Base-by-base conservation (phyloP, 2,888 invertebrate species). In the Stenolophus ochropezus region DNA sequence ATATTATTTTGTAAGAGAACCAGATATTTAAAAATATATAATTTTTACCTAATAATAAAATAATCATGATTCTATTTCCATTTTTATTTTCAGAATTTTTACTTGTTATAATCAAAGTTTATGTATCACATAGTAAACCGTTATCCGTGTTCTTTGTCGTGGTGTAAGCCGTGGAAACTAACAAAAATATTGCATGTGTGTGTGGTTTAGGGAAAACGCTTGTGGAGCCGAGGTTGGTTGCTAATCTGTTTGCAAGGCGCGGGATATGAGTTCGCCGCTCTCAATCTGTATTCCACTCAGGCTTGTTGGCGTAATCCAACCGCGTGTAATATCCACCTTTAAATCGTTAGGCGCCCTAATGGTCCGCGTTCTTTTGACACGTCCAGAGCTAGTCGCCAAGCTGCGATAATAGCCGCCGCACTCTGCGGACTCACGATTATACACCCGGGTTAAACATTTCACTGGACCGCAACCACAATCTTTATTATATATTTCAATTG, bases 301-400 rank as follows among this genome's bases (percentile, higher is more conserved):
- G 73, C 73, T 21, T n/a, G 73, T n/a, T 49, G 42, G 79, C 20
- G 79, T 79, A 79, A 79, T 79, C 53, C 79, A 69, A 27, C 79
- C 79, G 71, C 79, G 79, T 79, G 79, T 79, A 79, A 79, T 79
- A 79, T 79, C 79, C 71, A 79, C 79, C 79, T 79, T 79, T 79
- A 79, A 79, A 79, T 79, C 79, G 79, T 79, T 71, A 79, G 69
- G 47, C 69, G 69, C 42, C 69, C 71, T 79, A 71, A 79, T 79
- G 71, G 51, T 53, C 51, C 21, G 65, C 21, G 79, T 69, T 69
- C 79, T 79, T 79, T 79, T 71, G 69, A 79, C 71, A 79, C 79
- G 79, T 79, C 71, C 79, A 42, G 71, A 25, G 25, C 51, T 79
- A 71, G 69, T 33, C n/a, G 25, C 51, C 33, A 14, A 20, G 21